Conservation (phyloP, 1,140 invertebrate species). For the Brachionus rubens region DNA sequence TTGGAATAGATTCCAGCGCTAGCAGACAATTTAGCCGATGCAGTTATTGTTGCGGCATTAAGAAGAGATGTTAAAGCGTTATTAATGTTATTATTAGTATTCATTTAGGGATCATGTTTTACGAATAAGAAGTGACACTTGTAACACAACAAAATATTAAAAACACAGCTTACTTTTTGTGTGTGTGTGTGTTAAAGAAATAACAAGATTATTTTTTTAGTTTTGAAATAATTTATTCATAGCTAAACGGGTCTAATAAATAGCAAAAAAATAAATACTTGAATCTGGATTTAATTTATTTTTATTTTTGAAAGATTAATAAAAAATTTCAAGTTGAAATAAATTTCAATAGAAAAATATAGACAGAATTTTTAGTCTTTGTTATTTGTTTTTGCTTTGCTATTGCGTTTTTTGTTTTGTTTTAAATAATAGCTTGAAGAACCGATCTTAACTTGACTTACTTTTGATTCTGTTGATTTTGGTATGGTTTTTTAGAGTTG, state of each 20-base stretch:
- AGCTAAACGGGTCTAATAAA: too few species aligned
- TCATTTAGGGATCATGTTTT: conserved; percentile 26
- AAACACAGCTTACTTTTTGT: conserved; percentile 20
- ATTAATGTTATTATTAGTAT: not conserved
- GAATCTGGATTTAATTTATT: too few species aligned
- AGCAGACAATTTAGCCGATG: conserved; percentile 13
- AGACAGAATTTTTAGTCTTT: conserved; percentile 26
- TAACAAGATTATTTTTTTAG: too few species aligned
- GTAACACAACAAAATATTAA: not conserved
- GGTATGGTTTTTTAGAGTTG: too few species aligned
- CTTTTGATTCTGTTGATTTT: too few species aligned
- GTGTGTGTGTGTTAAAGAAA: not conserved
- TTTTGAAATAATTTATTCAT: conserved; percentile 17
- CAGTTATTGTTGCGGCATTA: conserved; percentile 18
- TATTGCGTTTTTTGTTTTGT: not conserved
- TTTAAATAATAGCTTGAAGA: too few species aligned
- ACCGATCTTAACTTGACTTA: too few species aligned
- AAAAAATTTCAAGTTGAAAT: conserved; percentile 2
- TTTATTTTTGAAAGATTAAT: conserved; percentile 8
- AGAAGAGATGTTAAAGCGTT: not conserved
- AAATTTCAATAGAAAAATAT: not conserved
- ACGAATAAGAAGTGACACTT: too few species aligned
- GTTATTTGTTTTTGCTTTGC: too few species aligned
- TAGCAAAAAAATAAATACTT: too few species aligned
- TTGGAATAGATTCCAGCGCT: conserved; percentile 25